phyloP scores from a whole-genome alignment of 2,797 vertebrate species.

The Notolabrus celidotus region DNA sequence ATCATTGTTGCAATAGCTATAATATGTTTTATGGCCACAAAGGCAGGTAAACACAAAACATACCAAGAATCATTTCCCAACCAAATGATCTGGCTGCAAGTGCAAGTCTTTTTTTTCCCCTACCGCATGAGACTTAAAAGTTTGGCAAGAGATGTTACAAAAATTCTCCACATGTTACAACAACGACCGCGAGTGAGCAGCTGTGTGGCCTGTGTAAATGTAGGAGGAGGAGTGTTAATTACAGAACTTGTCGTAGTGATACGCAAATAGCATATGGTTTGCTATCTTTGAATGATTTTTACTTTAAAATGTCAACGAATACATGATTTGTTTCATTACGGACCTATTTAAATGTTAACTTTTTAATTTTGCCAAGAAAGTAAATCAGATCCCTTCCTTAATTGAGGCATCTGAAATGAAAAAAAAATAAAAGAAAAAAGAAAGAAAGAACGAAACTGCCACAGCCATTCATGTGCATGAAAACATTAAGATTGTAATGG shows the following conservation, averaged over 20 bases:
- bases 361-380: no score
- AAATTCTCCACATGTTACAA: constrained; percentile 75
- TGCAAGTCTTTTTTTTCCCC: constrained; percentile 37
- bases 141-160: constrained; percentile 75
- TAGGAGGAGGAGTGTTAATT: constrained; percentile 22
- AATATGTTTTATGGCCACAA: constrained; percentile 2
- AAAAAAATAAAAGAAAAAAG: no score
- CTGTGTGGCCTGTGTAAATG: constrained; percentile 32
- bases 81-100: constrained; percentile 25
- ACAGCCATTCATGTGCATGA: not conserved
- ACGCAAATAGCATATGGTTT: constrained; percentile 30
- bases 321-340: no score
- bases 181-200: constrained; percentile 71
- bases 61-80: not conserved
- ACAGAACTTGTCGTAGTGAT: constrained; percentile 43
- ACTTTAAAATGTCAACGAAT: no score
- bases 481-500: constrained; percentile 27
- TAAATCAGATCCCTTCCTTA: no score
- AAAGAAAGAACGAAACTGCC: no score
- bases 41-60: constrained; percentile 24
- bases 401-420: no score
- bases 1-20: not conserved
- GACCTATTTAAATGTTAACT: no score
- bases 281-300: constrained; percentile 15
- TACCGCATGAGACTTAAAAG: constrained; percentile 47